These are phyloP conservation scores for Lordiphosa collinella DNA, from an alignment of 1,140 invertebrate species.

Conservation along the genomic window DNA sequence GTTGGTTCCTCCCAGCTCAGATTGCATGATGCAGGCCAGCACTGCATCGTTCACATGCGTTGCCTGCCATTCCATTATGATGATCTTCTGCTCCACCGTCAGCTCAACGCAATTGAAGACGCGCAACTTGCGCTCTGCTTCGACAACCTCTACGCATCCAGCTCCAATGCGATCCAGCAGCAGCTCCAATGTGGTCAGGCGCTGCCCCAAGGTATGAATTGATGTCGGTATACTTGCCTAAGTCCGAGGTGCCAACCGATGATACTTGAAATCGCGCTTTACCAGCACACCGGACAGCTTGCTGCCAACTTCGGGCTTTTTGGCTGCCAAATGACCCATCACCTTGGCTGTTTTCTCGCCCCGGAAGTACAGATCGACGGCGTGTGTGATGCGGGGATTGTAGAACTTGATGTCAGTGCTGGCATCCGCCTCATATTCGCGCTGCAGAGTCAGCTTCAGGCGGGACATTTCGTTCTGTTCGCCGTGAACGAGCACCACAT, in stretches of 20 bases:
- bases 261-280: constrained; percentile 99
- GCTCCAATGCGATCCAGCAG: constrained; percentile 89
- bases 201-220: constrained; percentile 93
- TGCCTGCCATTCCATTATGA: constrained; percentile 95
- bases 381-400: constrained; percentile 97
- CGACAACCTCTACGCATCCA: constrained; percentile 88
- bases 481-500: constrained; percentile 97
- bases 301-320: constrained; percentile 88
- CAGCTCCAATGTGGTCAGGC: constrained; percentile 89
- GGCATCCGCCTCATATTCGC: constrained; percentile 96
- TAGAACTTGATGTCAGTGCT: constrained; percentile 94
- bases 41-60: constrained; percentile 97
- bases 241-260: constrained; percentile 93
- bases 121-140: constrained; percentile 86
- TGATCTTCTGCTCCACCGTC: constrained; percentile 90
- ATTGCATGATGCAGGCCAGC: constrained; percentile 89
- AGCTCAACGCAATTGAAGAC: constrained; percentile 90
- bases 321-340: constrained; percentile 94
- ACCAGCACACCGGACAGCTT: constrained; percentile 95
- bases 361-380: constrained; percentile 95
- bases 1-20: constrained; percentile 84
- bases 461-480: constrained; percentile 99
- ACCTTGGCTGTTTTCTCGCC: constrained; percentile 99
- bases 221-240: constrained; percentile 97
- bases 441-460: constrained; percentile 94